phyloP scores from a whole-genome alignment of 2,888 invertebrate genomes.

The Spialia ferax region DNA sequence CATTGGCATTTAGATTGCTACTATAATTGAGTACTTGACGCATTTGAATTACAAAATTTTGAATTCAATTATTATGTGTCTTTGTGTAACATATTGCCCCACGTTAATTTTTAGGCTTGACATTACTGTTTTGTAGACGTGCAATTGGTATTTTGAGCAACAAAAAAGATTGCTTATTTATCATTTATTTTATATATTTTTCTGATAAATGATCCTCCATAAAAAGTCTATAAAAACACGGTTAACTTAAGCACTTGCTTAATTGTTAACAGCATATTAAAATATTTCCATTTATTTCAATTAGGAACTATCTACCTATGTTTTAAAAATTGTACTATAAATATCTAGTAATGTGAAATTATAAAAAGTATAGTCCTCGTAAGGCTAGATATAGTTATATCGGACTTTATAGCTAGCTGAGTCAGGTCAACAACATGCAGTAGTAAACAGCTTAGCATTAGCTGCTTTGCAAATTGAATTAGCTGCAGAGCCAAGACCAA shows the following conservation, averaged over 20 bases:
- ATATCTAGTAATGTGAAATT: too few species aligned
- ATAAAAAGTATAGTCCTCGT: not conserved
- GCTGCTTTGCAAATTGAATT: conserved; percentile 71
- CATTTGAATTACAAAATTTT: conserved; percentile 37
- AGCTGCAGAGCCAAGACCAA: conserved; percentile 61
- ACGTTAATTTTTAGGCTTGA: not conserved
- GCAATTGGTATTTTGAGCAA: not conserved
- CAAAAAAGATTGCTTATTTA: too few species aligned
- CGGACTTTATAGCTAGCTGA: conserved; percentile 26
- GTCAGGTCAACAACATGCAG: conserved; percentile 67
- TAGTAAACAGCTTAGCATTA: conserved; percentile 56
- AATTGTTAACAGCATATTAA: too few species aligned
- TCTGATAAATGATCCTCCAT: too few species aligned
- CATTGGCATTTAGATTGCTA: conserved; percentile 53
- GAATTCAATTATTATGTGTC: conserved; percentile 17
- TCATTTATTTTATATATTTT: too few species aligned
- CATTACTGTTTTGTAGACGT: not conserved
- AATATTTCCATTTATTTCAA: too few species aligned
- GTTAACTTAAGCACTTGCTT: too few species aligned
- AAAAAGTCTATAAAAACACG: too few species aligned
- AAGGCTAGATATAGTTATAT: not conserved
- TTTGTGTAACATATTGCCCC: conserved; percentile 5
- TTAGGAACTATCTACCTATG: too few species aligned
- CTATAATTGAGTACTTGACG: conserved; percentile 35
- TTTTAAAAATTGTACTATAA: too few species aligned